Base-by-base conservation (phyloP, 1,140 invertebrate genomes). In the Adelges cooleyi region DNA sequence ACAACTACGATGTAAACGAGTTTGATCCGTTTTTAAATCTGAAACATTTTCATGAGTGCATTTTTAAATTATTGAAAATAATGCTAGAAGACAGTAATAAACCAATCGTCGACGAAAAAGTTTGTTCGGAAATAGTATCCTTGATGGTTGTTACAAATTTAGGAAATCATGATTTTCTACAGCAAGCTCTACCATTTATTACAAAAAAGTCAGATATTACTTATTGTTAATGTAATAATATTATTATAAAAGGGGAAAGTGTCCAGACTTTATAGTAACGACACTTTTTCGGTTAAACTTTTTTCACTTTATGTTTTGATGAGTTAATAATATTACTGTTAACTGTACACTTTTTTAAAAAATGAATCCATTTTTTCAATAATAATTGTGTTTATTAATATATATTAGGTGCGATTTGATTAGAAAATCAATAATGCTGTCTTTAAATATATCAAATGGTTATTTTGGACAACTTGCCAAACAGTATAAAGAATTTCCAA, bases 11-110 rank as follows among this genome's bases (percentile, higher is more conserved):
- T 48, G 23, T 62, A 17, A 62, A 62, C 3, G n/a, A 40, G 1
- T 62, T 62, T 22, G 56, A 62, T 62, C 56, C 56, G 4, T 48
- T 62, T 62, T 36, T 62, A 46, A 62, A 62, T 10, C 29, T 29
- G 40, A 62, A 62, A 22, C 38, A 48, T 46, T 62, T 62, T 48
- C 40, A 62, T 29, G 56, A 62, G 13, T 48, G 42, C 17, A 62
- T 62, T 33, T 62, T 62, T 8, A 62, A 62, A 62, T 18, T 62
- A 3, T 0, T 62, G 27, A 48, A 48, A 33, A 29, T 62, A 62
- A 20, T 62, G 1, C 18, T 48, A 48, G 4, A 29, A 5, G 25
- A 62, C 23, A 23, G 1, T 3, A 44, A 46, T 3, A 6, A 36
- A 48, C 22, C 27, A 62, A 62, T 11, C 4, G 29, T 33, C 11